A percentile compares a stretch with the other conserved stretches of the same genome.
phyloP scores from a whole-genome alignment of 2,113 vertebrate species.

The Scatophagus argus region DNA sequence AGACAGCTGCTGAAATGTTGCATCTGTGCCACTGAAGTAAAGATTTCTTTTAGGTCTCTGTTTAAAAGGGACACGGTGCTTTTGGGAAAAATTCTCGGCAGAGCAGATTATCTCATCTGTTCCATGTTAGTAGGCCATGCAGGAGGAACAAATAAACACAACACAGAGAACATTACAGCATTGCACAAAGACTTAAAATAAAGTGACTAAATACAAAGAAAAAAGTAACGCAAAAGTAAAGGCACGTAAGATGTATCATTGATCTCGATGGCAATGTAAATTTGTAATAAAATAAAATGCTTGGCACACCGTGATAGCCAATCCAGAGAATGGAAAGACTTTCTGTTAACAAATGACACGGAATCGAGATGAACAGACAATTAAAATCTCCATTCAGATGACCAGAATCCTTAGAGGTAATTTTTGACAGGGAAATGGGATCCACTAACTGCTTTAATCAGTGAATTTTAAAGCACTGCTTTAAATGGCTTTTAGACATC shows the following conservation, averaged over 20 bases:
- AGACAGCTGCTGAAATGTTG: conserved; percentile 11
- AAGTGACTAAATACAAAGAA: conserved; percentile 11
- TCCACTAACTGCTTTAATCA: neutral
- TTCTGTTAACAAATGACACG: neutral
- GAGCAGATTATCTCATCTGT: conserved; percentile 19
- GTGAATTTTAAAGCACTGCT: no score
- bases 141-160: conserved; percentile 30
- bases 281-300: neutral
- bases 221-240: conserved; percentile 29
- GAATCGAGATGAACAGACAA: neutral
- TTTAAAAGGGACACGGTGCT: conserved; percentile 14
- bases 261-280: conserved; percentile 15
- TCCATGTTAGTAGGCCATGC: neutral
- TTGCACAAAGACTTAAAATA: conserved; percentile 41
- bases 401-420: neutral
- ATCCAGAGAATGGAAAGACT: neutral
- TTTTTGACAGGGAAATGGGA: neutral
- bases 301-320: neutral
- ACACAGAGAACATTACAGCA: conserved; percentile 16
- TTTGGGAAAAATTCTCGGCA: conserved; percentile 6
- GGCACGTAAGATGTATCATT: conserved; percentile 13
- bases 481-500: neutral
- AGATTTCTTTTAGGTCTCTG: neutral
- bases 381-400: neutral
- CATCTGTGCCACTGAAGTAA: neutral